phyloP scores from a whole-genome alignment of 2,888 invertebrate species.

The Melanargia galathea region DNA sequence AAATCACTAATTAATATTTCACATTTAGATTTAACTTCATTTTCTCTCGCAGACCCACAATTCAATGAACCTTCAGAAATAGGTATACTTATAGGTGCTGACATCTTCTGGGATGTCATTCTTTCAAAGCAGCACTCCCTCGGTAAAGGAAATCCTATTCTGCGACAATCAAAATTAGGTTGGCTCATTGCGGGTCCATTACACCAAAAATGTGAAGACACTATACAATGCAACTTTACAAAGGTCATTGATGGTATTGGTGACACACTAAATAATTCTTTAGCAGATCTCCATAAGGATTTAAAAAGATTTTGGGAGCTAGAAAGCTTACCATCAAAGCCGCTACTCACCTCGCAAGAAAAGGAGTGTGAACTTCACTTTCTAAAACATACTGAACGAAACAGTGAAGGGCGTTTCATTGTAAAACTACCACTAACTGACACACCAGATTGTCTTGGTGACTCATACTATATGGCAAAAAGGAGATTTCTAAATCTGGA shows the following conservation, averaged over 20 bases:
- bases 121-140: neutral
- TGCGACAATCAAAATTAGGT: neutral
- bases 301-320: conserved; percentile 1
- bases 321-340: neutral
- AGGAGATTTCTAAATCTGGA: neutral
- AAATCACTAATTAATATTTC: neutral
- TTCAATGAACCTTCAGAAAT: neutral
- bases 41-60: neutral
- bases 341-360: neutral
- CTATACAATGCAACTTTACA: neutral
- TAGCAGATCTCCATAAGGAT: neutral
- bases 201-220: neutral
- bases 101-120: neutral
- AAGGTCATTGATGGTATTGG: neutral
- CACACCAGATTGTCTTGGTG: neutral
- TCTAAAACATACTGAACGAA: neutral
- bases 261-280: neutral
- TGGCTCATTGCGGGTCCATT: neutral
- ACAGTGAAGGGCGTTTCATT: neutral
- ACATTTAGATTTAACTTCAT: neutral
- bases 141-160: neutral
- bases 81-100: neutral
- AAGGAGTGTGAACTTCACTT: neutral
- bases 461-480: neutral
- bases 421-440: neutral